Evolutionary conservation across 2,888 invertebrate genomes (phyloP).

Genomic region (Lasioglossum lativentre): DNA sequence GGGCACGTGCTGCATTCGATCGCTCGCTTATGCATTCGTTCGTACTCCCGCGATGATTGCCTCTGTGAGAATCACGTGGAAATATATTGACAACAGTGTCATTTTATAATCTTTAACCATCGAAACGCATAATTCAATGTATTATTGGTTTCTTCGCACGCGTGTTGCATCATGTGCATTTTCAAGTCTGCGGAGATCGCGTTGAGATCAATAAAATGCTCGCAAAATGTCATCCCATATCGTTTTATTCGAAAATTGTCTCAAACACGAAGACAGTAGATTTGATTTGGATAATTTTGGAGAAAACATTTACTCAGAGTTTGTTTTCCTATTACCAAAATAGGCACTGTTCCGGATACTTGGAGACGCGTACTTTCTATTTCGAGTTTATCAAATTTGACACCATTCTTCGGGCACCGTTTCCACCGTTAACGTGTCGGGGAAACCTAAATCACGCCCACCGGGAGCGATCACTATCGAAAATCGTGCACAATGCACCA

Average conservation of each 20-base stretch:
- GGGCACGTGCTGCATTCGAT: neutral
- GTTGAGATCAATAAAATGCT: too few relatives aligned
- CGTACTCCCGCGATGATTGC: neutral
- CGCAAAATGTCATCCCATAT: too few relatives aligned
- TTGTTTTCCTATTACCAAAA: neutral
- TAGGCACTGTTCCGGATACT: neutral
- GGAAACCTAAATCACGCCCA: neutral
- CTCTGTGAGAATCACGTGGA: accelerated
- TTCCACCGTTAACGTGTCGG: neutral
- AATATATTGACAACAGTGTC: neutral
- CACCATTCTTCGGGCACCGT: neutral
- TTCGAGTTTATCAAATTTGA: slow-evolving; percentile 4
- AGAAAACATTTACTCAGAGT: neutral
- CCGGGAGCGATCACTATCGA: neutral
- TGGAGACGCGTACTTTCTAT: neutral
- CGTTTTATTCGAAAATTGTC: too few relatives aligned
- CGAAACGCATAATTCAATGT: too few relatives aligned
- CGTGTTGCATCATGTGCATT: too few relatives aligned
- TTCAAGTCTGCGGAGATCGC: too few relatives aligned
- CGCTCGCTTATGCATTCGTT: neutral
- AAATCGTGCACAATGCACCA: slow-evolving; percentile 3
- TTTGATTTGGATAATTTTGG: neutral
- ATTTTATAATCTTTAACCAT: too few relatives aligned
- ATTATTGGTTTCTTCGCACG: too few relatives aligned
- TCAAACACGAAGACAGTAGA: neutral